phyloP scores from a whole-genome alignment of 2,888 invertebrate genomes.

The Hedychridium roseum region DNA sequence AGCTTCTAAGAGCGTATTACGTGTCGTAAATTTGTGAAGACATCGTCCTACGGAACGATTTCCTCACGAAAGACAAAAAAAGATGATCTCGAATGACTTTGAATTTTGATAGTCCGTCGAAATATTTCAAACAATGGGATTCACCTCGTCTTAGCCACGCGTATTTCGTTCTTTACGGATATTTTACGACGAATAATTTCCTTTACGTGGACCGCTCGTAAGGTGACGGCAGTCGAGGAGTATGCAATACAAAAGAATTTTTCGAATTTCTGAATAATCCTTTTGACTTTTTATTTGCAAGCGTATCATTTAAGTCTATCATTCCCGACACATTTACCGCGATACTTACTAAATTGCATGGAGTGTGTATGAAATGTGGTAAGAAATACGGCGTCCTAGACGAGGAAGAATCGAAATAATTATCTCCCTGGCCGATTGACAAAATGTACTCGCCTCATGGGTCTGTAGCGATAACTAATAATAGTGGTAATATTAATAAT shows the following conservation, averaged over 20 bases:
- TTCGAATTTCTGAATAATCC: too few species aligned
- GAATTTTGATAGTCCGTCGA: conserved; percentile 21
- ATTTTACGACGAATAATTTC: too few species aligned
- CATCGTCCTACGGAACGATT: neutral
- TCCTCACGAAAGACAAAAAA: conserved; percentile 2
- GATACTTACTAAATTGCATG: too few species aligned
- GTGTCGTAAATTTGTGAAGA: conserved; percentile 3
- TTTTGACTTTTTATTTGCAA: too few species aligned
- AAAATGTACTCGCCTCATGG: conserved; percentile 44
- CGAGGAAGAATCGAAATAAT: conserved; percentile 37
- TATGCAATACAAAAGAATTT: too few species aligned
- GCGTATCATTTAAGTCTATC: too few species aligned
- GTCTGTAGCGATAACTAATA: conserved; percentile 55
- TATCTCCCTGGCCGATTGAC: conserved; percentile 42
- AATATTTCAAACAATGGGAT: conserved; percentile 7
- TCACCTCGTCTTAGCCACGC: too few species aligned
- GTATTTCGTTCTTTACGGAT: too few species aligned
- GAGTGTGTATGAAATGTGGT: too few species aligned
- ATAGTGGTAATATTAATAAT: conserved; percentile 45
- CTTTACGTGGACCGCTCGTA: too few species aligned
- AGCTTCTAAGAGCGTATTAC: conserved; percentile 21
- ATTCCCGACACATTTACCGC: too few species aligned
- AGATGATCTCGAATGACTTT: conserved; percentile 24
- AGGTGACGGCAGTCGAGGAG: too few species aligned
- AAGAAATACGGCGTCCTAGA: conserved; percentile 17